Percentiles rank a stretch among this genome's conserved stretches.
Conservation (phyloP, 2,797 vertebrate genomes). For the Phrynocephalus forsythii region DNA sequence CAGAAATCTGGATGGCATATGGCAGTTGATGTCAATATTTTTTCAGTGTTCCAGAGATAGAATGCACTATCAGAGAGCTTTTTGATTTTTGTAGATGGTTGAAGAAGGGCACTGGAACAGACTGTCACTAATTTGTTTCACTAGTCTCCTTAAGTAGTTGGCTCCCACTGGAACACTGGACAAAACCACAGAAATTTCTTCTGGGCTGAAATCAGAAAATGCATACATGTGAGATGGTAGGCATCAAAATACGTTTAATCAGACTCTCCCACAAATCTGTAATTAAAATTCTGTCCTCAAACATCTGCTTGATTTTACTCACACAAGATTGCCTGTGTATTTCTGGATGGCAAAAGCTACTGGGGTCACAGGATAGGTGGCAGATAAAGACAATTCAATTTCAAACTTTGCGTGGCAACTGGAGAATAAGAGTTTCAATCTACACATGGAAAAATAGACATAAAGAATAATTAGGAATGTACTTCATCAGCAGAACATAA, state of each 20-base stretch:
- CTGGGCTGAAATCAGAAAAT: constrained; percentile 72
- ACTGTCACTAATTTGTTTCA: constrained; percentile 68
- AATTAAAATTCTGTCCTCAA: fast-evolving
- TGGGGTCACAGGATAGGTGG: constrained; percentile 71
- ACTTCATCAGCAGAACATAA: neutral
- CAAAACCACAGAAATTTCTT: constrained; percentile 72
- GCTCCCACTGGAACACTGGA: constrained; percentile 70
- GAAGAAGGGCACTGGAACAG: constrained; percentile 66
- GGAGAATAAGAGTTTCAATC: constrained; percentile 80
- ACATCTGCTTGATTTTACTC: constrained; percentile 58
- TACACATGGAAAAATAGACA: constrained; percentile 50
- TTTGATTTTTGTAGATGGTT: constrained; percentile 1
- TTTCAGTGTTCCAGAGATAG: neutral
- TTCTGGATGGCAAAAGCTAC: constrained; percentile 72
- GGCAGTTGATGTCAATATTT: neutral
- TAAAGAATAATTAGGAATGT: neutral
- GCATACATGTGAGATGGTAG: neutral
- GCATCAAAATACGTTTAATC: neutral
- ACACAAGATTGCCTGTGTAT: constrained; percentile 74
- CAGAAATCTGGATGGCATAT: neutral
- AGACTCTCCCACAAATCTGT: fast-evolving
- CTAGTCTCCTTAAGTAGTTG: constrained; percentile 76
- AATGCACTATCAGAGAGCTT: neutral
- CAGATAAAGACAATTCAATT: constrained; percentile 71
- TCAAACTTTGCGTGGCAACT: constrained; percentile 79